Evolutionary conservation across 1,140 invertebrate species (phyloP).

Genomic region (Ruditapes philippinarum): DNA sequence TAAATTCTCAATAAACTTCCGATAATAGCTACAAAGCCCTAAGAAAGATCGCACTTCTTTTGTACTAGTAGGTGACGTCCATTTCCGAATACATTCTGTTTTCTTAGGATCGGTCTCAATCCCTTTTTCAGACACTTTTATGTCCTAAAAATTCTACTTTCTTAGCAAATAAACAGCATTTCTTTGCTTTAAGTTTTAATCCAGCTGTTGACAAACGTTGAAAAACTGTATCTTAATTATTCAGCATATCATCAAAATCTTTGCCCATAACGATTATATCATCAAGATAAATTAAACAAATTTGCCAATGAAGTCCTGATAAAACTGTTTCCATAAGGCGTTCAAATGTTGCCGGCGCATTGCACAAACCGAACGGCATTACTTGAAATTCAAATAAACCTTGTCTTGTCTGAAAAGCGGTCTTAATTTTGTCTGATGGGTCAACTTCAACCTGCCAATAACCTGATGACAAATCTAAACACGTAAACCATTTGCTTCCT

Average conservation of each 20-base stretch:
- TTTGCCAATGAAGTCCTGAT: too few species aligned
- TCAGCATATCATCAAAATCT: conserved; percentile 3
- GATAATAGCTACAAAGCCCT: conserved; percentile 72
- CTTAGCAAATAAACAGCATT: conserved; percentile 68
- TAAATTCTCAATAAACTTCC: conserved; percentile 76
- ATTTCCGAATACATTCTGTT: conserved; percentile 76
- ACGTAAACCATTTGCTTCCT: neutral
- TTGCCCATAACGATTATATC: conserved; percentile 55
- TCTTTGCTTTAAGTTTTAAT: conserved; percentile 74
- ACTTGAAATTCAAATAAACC: too few species aligned
- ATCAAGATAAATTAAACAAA: too few species aligned
- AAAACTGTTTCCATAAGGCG: too few species aligned
- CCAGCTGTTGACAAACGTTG: conserved; percentile 66
- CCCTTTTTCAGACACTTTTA: conserved; percentile 72
- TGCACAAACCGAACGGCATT: too few species aligned
- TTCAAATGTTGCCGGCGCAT: too few species aligned
- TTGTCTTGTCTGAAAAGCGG: too few species aligned
- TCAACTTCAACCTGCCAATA: conserved; percentile 37
- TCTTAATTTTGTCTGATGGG: conserved; percentile 16
- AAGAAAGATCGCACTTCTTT: conserved; percentile 77
- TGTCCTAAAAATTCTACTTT: conserved; percentile 76
- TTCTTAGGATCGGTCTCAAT: conserved; percentile 76
- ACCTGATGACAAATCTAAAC: conserved; percentile 20
- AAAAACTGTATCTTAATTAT: conserved; percentile 69
- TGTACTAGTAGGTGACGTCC: conserved; percentile 76